phyloP scores from a whole-genome alignment of 2,113 vertebrate species.

The Castor canadensis region DNA sequence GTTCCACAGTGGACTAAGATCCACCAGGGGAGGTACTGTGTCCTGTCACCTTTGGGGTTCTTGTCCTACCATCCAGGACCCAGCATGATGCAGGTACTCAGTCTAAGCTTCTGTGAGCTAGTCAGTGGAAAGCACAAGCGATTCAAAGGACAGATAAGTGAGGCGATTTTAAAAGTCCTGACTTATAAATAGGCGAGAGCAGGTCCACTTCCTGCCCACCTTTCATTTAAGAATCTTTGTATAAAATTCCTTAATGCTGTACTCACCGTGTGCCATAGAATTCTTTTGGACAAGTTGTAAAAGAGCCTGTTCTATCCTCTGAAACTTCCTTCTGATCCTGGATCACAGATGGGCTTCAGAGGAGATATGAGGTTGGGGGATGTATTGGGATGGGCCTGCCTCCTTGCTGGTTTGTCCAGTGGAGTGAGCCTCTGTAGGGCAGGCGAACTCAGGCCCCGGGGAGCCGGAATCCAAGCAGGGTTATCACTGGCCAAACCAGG shows the following conservation, averaged over 20 bases:
- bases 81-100: background rate
- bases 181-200: conserved; percentile 12
- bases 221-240: conserved; percentile 1
- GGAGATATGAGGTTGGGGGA: background rate
- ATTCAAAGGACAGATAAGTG: background rate
- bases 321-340: background rate
- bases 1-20: background rate
- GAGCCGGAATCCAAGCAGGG: background rate
- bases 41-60: background rate
- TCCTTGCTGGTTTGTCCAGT: background rate
- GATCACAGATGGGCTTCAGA: background rate
- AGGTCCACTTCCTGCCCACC: background rate
- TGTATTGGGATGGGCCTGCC: background rate
- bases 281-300: background rate
- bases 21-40: background rate
- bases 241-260: background rate
- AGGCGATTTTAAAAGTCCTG: background rate
- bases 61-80: background rate
- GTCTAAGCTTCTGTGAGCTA: background rate
- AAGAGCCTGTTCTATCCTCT: background rate
- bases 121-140: background rate
- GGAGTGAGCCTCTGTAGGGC: background rate
- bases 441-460: background rate
- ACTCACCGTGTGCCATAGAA: background rate
- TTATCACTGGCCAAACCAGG: background rate